A percentile compares a stretch with the other conserved stretches of the same genome.
phyloP scores from a whole-genome alignment of 2,113 vertebrate genomes.

The Lethenteron reissneri region DNA sequence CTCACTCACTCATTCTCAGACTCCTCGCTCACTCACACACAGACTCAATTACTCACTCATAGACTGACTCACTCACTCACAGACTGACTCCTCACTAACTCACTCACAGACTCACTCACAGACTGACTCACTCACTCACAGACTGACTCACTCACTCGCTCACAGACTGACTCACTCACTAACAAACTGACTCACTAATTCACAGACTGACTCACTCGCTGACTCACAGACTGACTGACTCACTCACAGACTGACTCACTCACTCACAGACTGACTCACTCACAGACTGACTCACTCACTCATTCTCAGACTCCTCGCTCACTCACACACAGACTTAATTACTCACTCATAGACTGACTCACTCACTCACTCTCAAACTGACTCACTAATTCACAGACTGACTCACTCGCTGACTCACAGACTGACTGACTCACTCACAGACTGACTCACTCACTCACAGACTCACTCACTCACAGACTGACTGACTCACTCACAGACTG shows the following conservation, averaged over 20 bases:
- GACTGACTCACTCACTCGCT: neutral
- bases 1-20: no score
- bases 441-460: neutral
- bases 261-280: neutral
- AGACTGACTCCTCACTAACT: neutral
- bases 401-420: neutral
- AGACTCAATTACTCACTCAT: neutral
- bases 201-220: neutral
- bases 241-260: neutral
- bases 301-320: no score
- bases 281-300: neutral
- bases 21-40: no score
- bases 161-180: no score
- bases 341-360: no score
- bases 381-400: neutral
- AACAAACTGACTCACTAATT: neutral
- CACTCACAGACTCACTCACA: neutral
- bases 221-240: neutral
- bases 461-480: no score
- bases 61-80: neutral
- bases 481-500: no score
- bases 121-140: neutral
- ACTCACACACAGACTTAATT: no score
- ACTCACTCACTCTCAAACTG: neutral
- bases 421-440: neutral